phyloP scores from a whole-genome alignment of 2,888 invertebrate species.

The Spialia ferax region DNA sequence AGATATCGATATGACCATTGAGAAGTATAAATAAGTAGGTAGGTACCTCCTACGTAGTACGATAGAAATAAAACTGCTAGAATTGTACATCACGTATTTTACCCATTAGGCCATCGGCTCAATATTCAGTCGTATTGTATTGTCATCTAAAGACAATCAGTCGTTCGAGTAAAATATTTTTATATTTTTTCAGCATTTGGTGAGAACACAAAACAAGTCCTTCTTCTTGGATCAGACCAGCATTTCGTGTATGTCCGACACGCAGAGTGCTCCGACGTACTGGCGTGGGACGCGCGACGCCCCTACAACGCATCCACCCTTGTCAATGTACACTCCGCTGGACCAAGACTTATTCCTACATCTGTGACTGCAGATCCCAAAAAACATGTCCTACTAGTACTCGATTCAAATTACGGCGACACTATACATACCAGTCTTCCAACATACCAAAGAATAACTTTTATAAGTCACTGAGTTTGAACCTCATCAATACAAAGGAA shows the following conservation, averaged over 20 bases:
- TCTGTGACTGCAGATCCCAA: conserved; percentile 84
- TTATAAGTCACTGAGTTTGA: conserved; percentile 52
- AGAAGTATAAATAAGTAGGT: too few species aligned
- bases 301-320: conserved; percentile 75
- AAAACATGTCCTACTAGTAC: conserved; percentile 81
- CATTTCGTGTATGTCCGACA: conserved; percentile 80
- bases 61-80: too few species aligned
- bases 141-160: too few species aligned
- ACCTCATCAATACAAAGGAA: background rate
- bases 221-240: conserved; percentile 62
- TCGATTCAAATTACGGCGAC: conserved; percentile 88
- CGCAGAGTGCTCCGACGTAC: conserved; percentile 84
- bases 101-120: too few species aligned
- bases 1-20: too few species aligned
- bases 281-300: conserved; percentile 85
- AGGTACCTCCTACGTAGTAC: too few species aligned
- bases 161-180: background rate
- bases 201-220: conserved; percentile 60
- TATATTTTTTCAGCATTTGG: conserved; percentile 60
- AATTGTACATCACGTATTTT: too few species aligned
- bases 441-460: conserved; percentile 68
- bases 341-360: conserved; percentile 81
- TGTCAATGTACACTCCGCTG: conserved; percentile 81
- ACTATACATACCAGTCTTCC: conserved; percentile 78
- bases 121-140: too few species aligned